Base-by-base conservation (phyloP, 2,888 invertebrate genomes). In the Zonitis immaculata region DNA sequence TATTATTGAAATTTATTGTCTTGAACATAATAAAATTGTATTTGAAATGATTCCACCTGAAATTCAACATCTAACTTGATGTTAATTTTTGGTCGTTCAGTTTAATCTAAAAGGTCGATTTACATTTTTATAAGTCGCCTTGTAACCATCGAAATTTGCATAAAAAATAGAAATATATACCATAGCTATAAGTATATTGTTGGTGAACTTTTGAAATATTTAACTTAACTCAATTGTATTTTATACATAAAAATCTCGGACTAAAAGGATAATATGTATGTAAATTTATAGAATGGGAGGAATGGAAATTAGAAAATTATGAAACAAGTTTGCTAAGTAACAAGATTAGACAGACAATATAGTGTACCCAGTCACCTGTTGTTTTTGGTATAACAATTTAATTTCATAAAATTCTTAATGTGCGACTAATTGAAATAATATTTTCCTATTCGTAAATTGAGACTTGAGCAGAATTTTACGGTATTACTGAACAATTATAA, bases 181-280 rank as follows among this genome's bases (percentile, higher is more conserved):
- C n/a, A n/a, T n/a, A n/a, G n/a, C n/a, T n/a, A n/a, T n/a, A n/a
- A n/a, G 35, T 51, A 44, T 52, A 48, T 51, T 42, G 35, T 8
- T 16, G 35, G 48, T 32, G 49, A 52, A 45, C 22, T 52, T 51
- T 51, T n/a, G 26, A 45, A 52, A 26, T 11, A 16, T 16, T 16
- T 42, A 45, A 35, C 32, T 47, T 43, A 44, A 56, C 48, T 52
- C 46, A 51, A 50, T 60, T 54, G 56, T 51, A 46, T 14, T 47
- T n/a, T n/a, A n/a, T n/a, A 57, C 57, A 51, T 58, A 62, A 66
- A 64, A 64, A 58, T 61, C 58, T 58, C 53, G 51, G 60, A 51
- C 59, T 47, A 42, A 57, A 56, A n/a, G 59, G 60, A 64, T 65
- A 66, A 67, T 67, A 66, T 65, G 52, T 65, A 67, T 67, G 66